A percentile compares a stretch with the other conserved stretches of the same genome.
Evolutionary conservation across 1,140 invertebrate species (phyloP).

Genomic region (Oscheius sp.): DNA sequence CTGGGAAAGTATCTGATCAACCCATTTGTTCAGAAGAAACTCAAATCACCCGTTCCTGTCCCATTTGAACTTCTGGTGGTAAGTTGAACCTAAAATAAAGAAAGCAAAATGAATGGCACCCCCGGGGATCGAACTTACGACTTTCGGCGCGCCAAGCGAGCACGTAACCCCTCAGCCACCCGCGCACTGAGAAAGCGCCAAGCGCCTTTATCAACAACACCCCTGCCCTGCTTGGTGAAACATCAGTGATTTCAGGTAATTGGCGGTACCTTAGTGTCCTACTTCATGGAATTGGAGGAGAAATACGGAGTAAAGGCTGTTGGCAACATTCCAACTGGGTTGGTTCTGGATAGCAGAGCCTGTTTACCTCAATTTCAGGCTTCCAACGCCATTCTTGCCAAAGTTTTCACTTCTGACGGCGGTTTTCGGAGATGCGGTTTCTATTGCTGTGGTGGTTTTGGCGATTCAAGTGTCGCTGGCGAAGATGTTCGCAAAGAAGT

Average conservation of each 20-base stretch:
- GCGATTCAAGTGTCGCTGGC: conserved; percentile 65
- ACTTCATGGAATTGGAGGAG: conserved; percentile 46
- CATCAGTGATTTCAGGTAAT: conserved; percentile 76
- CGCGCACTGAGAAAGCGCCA: too few species aligned
- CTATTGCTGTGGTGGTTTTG: conserved; percentile 65
- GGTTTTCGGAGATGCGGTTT: conserved; percentile 61
- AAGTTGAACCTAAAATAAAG: conserved; percentile 66
- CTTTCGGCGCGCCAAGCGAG: too few species aligned
- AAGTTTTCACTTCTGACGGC: conserved; percentile 49
- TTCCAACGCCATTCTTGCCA: conserved; percentile 59
- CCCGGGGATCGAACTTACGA: too few species aligned
- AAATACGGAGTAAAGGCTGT: conserved; percentile 49
- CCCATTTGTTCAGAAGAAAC: conserved; percentile 46
- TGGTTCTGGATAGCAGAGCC: conserved; percentile 62
- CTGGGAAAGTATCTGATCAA: conserved; percentile 50
- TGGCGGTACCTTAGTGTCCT: conserved; percentile 51
- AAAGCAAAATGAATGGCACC: too few species aligned
- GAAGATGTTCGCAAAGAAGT: conserved; percentile 64
- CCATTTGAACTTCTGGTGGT: conserved; percentile 62
- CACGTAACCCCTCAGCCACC: too few species aligned
- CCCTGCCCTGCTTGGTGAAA: conserved; percentile 83
- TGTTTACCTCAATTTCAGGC: conserved; percentile 24
- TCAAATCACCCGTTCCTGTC: conserved; percentile 45
- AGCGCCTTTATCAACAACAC: too few species aligned
- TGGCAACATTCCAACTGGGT: conserved; percentile 51